A percentile compares a stretch with the other conserved stretches of the same genome.
Evolutionary conservation across 2,888 invertebrate species (phyloP).

Genomic region (Ophioninae sp.): DNA sequence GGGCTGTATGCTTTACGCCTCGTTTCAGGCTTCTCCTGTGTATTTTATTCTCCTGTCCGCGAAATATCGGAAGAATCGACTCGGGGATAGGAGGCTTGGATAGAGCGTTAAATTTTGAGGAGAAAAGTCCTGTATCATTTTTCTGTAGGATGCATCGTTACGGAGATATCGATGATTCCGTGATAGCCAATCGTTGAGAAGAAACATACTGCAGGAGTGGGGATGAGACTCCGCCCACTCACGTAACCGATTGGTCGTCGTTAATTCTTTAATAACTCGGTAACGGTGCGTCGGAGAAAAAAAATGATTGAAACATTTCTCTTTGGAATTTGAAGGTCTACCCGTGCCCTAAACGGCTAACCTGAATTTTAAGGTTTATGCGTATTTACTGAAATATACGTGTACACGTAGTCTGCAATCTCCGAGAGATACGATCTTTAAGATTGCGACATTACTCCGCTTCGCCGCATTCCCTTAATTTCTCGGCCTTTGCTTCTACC

Average conservation of each 20-base stretch:
- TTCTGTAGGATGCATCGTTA: background rate
- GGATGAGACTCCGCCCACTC: background rate
- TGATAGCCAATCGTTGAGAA: background rate
- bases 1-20: constrained; percentile 15
- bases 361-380: background rate
- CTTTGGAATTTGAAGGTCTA: background rate
- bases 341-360: background rate
- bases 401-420: constrained; percentile 6
- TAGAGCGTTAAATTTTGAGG: background rate
- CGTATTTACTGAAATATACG: background rate
- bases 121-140: background rate
- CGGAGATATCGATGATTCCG: background rate
- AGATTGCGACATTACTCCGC: constrained; percentile 33
- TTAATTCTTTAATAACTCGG: background rate
- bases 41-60: background rate
- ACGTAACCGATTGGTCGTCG: background rate
- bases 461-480: constrained; percentile 41
- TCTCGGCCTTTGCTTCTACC: constrained; percentile 29
- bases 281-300: background rate
- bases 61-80: background rate
- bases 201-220: background rate
- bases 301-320: background rate
- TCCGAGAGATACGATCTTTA: constrained; percentile 29
- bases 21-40: constrained; percentile 46
- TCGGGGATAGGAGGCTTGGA: background rate